These are phyloP conservation scores for Nomada hirtipes DNA, from an alignment of 2,888 invertebrate species.

Conservation along the genomic window DNA sequence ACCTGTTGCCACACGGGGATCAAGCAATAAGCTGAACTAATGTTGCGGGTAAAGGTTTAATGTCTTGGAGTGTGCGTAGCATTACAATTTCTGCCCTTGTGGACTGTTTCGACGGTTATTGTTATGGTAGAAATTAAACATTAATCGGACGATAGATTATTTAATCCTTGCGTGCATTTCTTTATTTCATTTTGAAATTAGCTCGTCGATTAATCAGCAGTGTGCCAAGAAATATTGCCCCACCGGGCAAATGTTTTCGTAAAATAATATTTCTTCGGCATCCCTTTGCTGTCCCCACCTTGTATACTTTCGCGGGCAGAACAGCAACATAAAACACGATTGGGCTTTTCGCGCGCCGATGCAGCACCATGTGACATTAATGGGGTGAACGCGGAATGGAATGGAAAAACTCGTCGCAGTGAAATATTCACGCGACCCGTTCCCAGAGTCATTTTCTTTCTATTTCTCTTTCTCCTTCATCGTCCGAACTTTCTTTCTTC, in stretches of 20 bases:
- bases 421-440: conserved; percentile 52
- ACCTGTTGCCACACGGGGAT: conserved; percentile 29
- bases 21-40: conserved; percentile 10
- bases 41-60: background rate
- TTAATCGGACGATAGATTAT: too few species aligned
- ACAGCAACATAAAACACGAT: conserved; percentile 71
- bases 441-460: conserved; percentile 26
- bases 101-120: too few species aligned
- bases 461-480: conserved; percentile 11
- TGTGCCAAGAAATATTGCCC: too few species aligned
- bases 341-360: conserved; percentile 64
- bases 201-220: too few species aligned
- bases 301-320: background rate
- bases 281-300: background rate
- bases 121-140: too few species aligned
- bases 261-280: background rate
- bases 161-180: too few species aligned
- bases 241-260: too few species aligned
- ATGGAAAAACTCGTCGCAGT: conserved; percentile 41
- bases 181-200: too few species aligned
- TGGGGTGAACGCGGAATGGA: conserved; percentile 58
- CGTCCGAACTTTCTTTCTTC: conserved; percentile 8
- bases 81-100: too few species aligned
- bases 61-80: too few species aligned
- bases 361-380: conserved; percentile 65